A percentile compares a stretch with the other conserved stretches of the same genome.
These are phyloP conservation scores for Acinonyx jubatus DNA, from an alignment of 2,113 vertebrate species.

Conservation along the genomic window DNA sequence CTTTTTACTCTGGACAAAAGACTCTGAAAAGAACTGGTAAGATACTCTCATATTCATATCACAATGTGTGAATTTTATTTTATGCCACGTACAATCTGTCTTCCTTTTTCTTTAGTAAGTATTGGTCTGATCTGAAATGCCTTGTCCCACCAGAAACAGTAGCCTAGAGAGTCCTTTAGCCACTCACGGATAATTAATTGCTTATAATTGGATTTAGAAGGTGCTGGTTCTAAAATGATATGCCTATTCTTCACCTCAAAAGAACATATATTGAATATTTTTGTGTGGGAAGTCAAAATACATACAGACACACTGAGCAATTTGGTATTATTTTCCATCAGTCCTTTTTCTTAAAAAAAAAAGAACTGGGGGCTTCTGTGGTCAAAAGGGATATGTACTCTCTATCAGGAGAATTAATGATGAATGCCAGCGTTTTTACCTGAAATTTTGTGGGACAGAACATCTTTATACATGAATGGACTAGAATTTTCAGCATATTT, in stretches of 20 bases:
- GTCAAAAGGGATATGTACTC: not conserved
- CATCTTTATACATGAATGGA: not conserved
- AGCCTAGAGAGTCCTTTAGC: not conserved
- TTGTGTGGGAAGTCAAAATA: not conserved
- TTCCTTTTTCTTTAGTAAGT: constrained; percentile 4
- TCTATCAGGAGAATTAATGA: not conserved
- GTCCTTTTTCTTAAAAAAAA: not conserved
- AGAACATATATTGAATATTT: not conserved
- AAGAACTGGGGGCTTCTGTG: not conserved
- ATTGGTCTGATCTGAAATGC: constrained; percentile 6
- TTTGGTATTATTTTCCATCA: not conserved
- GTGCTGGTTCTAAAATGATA: not conserved
- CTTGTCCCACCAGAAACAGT: not conserved
- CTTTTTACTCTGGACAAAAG: not conserved
- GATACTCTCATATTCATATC: not conserved
- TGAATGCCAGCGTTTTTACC: not conserved
- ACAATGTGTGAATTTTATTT: constrained; percentile 2
- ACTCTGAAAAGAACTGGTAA: not conserved
- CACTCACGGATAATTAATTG: not conserved
- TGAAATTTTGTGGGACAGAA: not conserved
- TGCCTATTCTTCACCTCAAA: not conserved
- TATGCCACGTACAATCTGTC: not conserved
- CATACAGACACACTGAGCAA: not conserved
- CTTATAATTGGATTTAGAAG: not conserved
- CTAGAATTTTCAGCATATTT: not conserved